Conservation (phyloP, 2,797 vertebrate species). For the Poliocrania exsul region DNA sequence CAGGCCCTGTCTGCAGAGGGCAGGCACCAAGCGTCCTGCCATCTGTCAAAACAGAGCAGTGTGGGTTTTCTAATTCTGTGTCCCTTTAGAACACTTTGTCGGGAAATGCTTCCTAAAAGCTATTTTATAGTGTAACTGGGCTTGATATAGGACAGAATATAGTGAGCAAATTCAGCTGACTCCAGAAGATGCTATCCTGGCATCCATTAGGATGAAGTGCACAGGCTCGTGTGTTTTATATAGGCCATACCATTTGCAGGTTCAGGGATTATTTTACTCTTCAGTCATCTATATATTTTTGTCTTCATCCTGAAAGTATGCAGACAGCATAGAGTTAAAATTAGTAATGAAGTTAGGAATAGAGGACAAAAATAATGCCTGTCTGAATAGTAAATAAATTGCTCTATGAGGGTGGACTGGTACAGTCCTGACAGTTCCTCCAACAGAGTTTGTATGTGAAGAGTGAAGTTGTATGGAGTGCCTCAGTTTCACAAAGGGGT, state of each 20-base stretch:
- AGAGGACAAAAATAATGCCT: not conserved
- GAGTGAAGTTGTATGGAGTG: not conserved
- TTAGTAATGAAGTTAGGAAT: not conserved
- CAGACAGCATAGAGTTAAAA: not conserved
- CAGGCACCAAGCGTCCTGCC: not conserved
- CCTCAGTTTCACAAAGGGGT: not conserved
- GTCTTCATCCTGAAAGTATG: not conserved
- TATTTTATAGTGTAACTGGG: not conserved
- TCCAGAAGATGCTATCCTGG: not conserved
- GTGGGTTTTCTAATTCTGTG: not conserved
- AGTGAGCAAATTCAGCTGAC: not conserved
- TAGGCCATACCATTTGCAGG: not conserved
- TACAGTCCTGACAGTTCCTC: not conserved
- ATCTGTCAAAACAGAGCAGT: not conserved
- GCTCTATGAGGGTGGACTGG: not conserved
- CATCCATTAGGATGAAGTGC: not conserved
- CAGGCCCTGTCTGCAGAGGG: not conserved
- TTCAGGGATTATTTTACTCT: not conserved
- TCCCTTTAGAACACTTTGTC: not conserved
- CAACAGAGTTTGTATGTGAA: not conserved
- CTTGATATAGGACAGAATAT: not conserved
- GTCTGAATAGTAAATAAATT: not conserved
- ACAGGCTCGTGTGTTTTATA: not conserved
- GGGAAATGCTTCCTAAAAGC: not conserved
- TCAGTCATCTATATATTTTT: not conserved